Conservation (phyloP, 2,888 invertebrate genomes). For the Tetropium fuscum region DNA sequence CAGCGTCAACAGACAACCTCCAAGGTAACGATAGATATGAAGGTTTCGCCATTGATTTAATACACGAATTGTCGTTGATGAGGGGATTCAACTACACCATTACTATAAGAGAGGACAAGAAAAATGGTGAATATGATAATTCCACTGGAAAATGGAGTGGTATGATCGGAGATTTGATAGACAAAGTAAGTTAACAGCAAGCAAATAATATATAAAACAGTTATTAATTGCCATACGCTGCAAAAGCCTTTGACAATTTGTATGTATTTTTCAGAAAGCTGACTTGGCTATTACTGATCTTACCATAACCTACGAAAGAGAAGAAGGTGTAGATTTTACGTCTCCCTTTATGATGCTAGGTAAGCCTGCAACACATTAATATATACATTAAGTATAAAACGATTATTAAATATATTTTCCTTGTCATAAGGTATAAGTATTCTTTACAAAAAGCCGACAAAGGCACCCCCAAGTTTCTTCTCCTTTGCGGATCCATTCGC, state of each 20-base stretch:
- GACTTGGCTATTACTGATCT: conserved; percentile 95
- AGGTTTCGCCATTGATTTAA: conserved; percentile 75
- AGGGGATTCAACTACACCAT: conserved; percentile 73
- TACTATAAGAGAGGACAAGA: conserved; percentile 59
- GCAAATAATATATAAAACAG: too few relatives aligned
- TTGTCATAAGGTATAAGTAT: conserved; percentile 70
- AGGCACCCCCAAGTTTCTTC: conserved; percentile 75
- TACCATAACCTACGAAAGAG: conserved; percentile 88
- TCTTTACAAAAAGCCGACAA: conserved; percentile 74
- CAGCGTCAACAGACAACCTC: conserved; percentile 60
- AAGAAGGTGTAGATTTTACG: conserved; percentile 92
- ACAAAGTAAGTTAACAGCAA: conserved; percentile 57
- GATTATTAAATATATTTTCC: neutral
- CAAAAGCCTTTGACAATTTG: too few relatives aligned
- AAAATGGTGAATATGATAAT: conserved; percentile 63
- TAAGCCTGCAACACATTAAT: conserved; percentile 67
- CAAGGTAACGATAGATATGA: conserved; percentile 72
- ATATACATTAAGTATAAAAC: neutral
- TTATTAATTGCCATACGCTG: too few relatives aligned
- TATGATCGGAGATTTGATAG: conserved; percentile 73
- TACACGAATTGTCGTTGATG: conserved; percentile 70
- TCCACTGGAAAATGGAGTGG: conserved; percentile 75
- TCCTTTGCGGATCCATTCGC: conserved; percentile 84
- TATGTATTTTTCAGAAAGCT: conserved; percentile 73
- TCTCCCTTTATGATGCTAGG: conserved; percentile 91